Conservation (phyloP, 2,797 vertebrate genomes). For the Amazona ochrocephala region DNA sequence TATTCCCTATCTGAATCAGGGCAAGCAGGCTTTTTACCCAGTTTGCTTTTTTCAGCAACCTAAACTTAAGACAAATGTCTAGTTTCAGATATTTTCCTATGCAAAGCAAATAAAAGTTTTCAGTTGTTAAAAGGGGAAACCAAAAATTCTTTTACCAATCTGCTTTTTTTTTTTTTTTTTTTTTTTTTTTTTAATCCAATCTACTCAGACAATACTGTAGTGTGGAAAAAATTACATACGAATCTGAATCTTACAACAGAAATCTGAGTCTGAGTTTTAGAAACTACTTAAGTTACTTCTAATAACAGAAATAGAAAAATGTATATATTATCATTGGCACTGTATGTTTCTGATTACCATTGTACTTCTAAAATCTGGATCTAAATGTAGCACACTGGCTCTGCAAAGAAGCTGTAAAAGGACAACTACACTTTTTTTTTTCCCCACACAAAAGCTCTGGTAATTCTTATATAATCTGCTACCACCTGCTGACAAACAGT, state of each 20-base stretch:
- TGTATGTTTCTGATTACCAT: background rate
- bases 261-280: background rate
- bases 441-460: background rate
- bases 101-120: background rate
- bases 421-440: background rate
- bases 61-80: background rate
- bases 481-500: constrained; percentile 59
- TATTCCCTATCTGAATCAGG: background rate
- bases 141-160: background rate
- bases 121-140: background rate
- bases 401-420: background rate
- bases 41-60: background rate
- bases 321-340: background rate
- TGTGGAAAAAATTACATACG: background rate
- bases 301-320: background rate
- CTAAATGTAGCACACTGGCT: background rate
- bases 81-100: background rate
- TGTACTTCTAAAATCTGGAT: background rate
- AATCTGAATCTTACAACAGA: background rate
- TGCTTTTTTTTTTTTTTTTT: background rate
- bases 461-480: constrained; percentile 37
- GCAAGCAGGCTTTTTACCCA: background rate
- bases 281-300: background rate
- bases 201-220: background rate
- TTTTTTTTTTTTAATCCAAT: background rate